Percentiles rank a stretch among this genome's conserved stretches.
Evolutionary conservation across 1,140 invertebrate species (phyloP).

Genomic region (Liolophura sinensis): DNA sequence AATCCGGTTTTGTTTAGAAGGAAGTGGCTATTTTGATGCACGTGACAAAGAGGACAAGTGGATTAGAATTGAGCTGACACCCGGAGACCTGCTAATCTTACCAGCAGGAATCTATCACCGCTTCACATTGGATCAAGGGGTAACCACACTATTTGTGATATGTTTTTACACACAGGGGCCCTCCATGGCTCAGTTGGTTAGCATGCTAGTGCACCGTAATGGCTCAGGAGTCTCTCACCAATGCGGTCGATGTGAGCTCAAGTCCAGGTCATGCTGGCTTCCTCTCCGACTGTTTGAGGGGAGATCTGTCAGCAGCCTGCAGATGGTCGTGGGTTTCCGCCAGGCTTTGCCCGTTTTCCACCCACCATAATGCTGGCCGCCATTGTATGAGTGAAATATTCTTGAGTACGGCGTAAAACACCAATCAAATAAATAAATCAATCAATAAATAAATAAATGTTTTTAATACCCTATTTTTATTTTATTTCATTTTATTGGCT

Average conservation of each 20-base stretch:
- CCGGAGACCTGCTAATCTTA: conserved; percentile 89
- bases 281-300: no score
- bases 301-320: no score
- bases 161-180: not conserved
- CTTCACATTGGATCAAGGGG: conserved; percentile 83
- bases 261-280: no score
- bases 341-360: no score
- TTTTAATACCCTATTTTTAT: conserved; percentile 1
- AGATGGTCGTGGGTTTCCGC: no score
- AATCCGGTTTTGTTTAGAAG: conserved; percentile 84
- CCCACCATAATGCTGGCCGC: no score
- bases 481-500: conserved; percentile 2
- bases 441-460: conserved; percentile 11
- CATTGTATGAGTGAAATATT: no score
- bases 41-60: conserved; percentile 78
- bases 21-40: conserved; percentile 96
- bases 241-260: no score
- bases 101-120: conserved; percentile 97
- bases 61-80: conserved; percentile 85
- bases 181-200: no score
- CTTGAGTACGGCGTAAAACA: no score
- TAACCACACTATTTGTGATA: conserved; percentile 32
- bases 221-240: no score
- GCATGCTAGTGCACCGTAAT: no score
- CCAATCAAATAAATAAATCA: conserved; percentile 64